Percentiles rank a stretch among this genome's conserved stretches.
Evolutionary conservation across 2,797 vertebrate species (phyloP).

Genomic region (Nannoperca obscura): DNA sequence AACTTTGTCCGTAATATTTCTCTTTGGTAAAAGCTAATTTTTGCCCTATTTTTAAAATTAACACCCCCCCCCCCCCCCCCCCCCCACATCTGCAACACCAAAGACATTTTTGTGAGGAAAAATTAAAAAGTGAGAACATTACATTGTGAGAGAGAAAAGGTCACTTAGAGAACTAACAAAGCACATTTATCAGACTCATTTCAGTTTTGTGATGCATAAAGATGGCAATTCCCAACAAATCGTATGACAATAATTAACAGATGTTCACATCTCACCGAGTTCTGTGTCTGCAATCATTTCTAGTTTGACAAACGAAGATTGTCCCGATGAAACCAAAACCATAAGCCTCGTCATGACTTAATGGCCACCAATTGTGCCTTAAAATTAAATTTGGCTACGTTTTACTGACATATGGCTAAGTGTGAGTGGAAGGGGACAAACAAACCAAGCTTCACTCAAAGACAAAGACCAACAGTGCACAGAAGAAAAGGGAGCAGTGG

Average conservation of each 20-base stretch:
- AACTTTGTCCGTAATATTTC: too few species aligned
- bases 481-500: not conserved
- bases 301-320: not conserved
- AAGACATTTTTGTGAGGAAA: not conserved
- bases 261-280: not conserved
- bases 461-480: not conserved
- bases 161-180: not conserved
- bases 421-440: not conserved
- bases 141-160: not conserved
- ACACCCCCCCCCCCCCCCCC: too few species aligned
- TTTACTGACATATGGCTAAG: not conserved
- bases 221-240: not conserved
- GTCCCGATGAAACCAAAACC: not conserved
- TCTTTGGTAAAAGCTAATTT: too few species aligned
- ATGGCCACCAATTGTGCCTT: conserved; percentile 1
- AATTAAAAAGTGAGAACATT: not conserved
- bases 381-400: not conserved
- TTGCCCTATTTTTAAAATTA: too few species aligned
- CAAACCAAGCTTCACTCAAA: not conserved
- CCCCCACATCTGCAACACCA: conserved; percentile 5
- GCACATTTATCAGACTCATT: not conserved
- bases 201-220: not conserved
- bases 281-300: not conserved
- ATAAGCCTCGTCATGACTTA: not conserved
- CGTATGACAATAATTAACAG: not conserved